Conservation (phyloP, 2,113 vertebrate genomes). For the Clarias gariepinus region DNA sequence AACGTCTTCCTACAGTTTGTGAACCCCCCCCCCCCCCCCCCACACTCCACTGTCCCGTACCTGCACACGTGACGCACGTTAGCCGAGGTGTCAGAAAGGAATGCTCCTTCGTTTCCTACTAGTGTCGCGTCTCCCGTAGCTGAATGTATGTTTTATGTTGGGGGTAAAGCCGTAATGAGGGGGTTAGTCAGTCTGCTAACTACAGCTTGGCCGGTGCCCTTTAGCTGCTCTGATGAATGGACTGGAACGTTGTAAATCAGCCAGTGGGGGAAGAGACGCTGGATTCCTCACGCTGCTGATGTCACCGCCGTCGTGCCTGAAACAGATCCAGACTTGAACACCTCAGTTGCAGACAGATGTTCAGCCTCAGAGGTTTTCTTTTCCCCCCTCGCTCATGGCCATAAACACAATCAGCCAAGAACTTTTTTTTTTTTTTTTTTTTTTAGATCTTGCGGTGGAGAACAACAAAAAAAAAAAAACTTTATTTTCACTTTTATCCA, state of each 20-base stretch:
- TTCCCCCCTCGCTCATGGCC: neutral
- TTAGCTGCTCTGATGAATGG: slow-evolving; percentile 63
- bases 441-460: neutral
- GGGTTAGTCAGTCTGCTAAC: slow-evolving; percentile 60
- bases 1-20: slow-evolving; percentile 33
- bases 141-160: slow-evolving; percentile 49
- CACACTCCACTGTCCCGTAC: neutral
- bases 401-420: slow-evolving; percentile 12
- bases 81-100: slow-evolving; percentile 27
- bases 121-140: neutral
- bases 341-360: slow-evolving; percentile 70
- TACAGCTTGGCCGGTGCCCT: slow-evolving; percentile 47
- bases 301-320: slow-evolving; percentile 67
- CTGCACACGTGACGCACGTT: slow-evolving; percentile 41
- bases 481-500: neutral
- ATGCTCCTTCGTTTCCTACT: slow-evolving; percentile 46
- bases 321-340: slow-evolving; percentile 78
- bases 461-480: neutral
- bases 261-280: slow-evolving; percentile 54
- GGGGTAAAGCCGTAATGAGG: slow-evolving; percentile 55
- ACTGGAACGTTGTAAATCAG: slow-evolving; percentile 67
- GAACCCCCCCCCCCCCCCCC: neutral
- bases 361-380: slow-evolving; percentile 53
- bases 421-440: neutral
- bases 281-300: slow-evolving; percentile 72